These are phyloP conservation scores for Mycalesis mineus DNA, from an alignment of 2,888 invertebrate species.

Conservation along the genomic window DNA sequence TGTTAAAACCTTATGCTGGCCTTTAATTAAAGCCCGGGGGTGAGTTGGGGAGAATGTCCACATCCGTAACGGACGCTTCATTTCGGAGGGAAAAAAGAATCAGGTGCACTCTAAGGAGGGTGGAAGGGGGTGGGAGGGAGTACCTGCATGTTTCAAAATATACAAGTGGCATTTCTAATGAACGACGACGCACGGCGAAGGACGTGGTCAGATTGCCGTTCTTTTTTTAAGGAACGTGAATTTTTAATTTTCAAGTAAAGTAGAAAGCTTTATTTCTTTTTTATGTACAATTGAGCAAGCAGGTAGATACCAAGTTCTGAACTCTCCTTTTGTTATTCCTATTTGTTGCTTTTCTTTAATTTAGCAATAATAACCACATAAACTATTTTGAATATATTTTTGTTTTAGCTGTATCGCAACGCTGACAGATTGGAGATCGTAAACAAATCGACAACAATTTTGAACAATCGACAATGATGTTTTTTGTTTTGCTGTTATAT, in stretches of 20 bases:
- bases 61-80: slow-evolving; percentile 72
- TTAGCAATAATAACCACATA: too few relatives aligned
- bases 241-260: neutral
- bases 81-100: slow-evolving; percentile 65
- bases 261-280: too few relatives aligned
- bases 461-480: too few relatives aligned
- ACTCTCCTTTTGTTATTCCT: too few relatives aligned
- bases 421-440: too few relatives aligned
- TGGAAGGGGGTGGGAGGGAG: neutral
- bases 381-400: too few relatives aligned
- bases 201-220: neutral
- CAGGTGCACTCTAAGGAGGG: slow-evolving; percentile 47
- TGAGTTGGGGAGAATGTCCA: slow-evolving; percentile 51
- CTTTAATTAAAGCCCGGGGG: slow-evolving; percentile 68
- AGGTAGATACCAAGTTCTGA: too few relatives aligned
- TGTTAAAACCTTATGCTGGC: slow-evolving; percentile 70
- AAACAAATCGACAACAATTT: too few relatives aligned
- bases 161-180: slow-evolving; percentile 13
- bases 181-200: slow-evolving; percentile 3
- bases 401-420: too few relatives aligned
- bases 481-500: too few relatives aligned
- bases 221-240: slow-evolving; percentile 1
- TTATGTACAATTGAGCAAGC: too few relatives aligned
- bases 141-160: slow-evolving; percentile 16
- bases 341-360: too few relatives aligned